Evolutionary conservation across 53 echinoderm and acorn worm species (phyloP).

Genomic region (Actinopyga echinites): DNA sequence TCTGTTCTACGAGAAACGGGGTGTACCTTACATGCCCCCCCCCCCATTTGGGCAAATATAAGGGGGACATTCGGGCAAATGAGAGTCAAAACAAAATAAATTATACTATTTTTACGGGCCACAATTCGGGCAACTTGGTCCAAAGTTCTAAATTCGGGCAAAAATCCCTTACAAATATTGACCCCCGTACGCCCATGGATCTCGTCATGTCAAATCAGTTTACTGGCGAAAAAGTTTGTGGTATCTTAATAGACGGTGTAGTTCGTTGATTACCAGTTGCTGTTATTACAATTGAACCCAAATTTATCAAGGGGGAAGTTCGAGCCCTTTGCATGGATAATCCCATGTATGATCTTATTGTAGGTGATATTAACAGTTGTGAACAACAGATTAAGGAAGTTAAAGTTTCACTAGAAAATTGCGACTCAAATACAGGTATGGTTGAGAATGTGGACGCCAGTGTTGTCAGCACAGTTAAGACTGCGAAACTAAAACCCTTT

Average conservation of each 20-base stretch:
- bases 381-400: neutral
- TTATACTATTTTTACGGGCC: too few relatives aligned
- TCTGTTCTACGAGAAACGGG: too few relatives aligned
- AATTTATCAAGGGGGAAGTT: conserved; percentile 4
- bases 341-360: conserved; percentile 7
- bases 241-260: conserved; percentile 47
- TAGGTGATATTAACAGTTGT: conserved; percentile 10
- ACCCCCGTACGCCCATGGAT: too few relatives aligned
- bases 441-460: neutral
- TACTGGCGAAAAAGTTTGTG: conserved; percentile 11
- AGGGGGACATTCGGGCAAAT: too few relatives aligned
- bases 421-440: neutral
- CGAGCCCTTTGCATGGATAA: conserved; percentile 32
- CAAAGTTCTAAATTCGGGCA: too few relatives aligned
- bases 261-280: conserved; percentile 43
- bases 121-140: too few relatives aligned
- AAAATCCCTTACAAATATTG: too few relatives aligned
- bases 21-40: too few relatives aligned
- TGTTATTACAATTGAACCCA: neutral
- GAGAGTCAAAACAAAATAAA: too few relatives aligned
- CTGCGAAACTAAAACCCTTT: conserved; percentile 29
- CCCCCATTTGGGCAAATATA: too few relatives aligned
- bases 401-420: too few relatives aligned
- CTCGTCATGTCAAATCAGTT: conserved; percentile 18
- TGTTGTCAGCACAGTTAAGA: conserved; percentile 2